phyloP scores from a whole-genome alignment of 2,888 invertebrate species.

The Agrilus mali region DNA sequence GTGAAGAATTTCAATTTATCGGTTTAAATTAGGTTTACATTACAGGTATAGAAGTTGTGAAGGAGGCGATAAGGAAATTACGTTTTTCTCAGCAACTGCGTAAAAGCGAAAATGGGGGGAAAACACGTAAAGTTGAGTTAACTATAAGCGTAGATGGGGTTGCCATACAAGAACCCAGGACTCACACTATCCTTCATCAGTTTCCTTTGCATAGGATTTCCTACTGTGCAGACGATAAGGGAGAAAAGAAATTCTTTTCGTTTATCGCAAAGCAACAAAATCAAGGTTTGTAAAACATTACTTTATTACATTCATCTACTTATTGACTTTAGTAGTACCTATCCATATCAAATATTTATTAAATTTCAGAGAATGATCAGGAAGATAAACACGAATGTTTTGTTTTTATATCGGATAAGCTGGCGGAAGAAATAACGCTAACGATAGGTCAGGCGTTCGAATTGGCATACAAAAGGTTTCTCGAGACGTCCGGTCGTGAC shows the following conservation, averaged over 20 bases:
- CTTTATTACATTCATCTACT: too few relatives aligned
- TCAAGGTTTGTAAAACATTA: slow-evolving; percentile 25
- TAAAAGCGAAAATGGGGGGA: slow-evolving; percentile 82
- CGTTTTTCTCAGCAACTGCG: slow-evolving; percentile 88
- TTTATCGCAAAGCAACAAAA: slow-evolving; percentile 74
- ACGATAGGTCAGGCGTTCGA: slow-evolving; percentile 99
- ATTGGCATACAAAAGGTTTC: slow-evolving; percentile 87
- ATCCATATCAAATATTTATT: slow-evolving; percentile 3
- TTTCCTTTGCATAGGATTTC: slow-evolving; percentile 96
- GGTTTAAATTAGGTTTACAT: slow-evolving; percentile 4
- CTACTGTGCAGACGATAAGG: slow-evolving; percentile 98
- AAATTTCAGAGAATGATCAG: slow-evolving; percentile 35
- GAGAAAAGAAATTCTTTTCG: slow-evolving; percentile 93
- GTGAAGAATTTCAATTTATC: neutral
- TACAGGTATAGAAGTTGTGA: slow-evolving; percentile 82
- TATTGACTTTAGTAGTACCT: too few relatives aligned
- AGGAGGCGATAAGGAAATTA: slow-evolving; percentile 91
- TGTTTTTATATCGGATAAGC: slow-evolving; percentile 93
- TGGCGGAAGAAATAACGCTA: slow-evolving; percentile 94
- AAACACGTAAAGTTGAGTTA: slow-evolving; percentile 83
- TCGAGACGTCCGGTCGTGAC: slow-evolving; percentile 84
- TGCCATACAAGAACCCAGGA: slow-evolving; percentile 68
- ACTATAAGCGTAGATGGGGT: slow-evolving; percentile 97
- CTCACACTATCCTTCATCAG: slow-evolving; percentile 78
- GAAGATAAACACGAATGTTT: slow-evolving; percentile 87